These are phyloP conservation scores for Charina bottae DNA, from an alignment of 2,113 vertebrate genomes.

Conservation along the genomic window DNA sequence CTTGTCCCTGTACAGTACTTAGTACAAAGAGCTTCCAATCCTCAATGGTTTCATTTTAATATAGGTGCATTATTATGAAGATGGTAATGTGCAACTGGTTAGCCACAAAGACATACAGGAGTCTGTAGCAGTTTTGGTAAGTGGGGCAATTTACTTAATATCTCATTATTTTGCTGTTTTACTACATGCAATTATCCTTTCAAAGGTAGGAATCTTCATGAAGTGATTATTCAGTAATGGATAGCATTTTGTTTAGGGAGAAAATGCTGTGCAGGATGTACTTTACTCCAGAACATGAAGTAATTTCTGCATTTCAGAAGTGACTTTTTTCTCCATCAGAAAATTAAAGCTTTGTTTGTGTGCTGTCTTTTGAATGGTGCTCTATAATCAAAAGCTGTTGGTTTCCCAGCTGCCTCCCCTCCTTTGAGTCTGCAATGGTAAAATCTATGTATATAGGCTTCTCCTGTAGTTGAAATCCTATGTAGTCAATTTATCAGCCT, in stretches of 20 bases:
- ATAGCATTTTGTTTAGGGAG: not conserved
- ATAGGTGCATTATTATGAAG: slow-evolving; percentile 97
- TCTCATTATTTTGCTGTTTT: not conserved
- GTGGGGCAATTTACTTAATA: slow-evolving; percentile 62
- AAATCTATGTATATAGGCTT: not conserved
- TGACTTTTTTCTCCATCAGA: not conserved
- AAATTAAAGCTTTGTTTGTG: not conserved
- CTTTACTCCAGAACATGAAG: not conserved
- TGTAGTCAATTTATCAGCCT: not conserved
- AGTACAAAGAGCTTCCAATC: not conserved
- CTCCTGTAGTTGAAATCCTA: not conserved
- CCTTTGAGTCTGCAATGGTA: not conserved
- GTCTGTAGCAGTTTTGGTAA: slow-evolving; percentile 86
- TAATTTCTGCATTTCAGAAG: not conserved
- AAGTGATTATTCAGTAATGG: accelerated
- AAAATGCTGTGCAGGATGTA: accelerated
- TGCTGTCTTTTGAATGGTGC: too few relatives aligned
- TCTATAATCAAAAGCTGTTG: not conserved
- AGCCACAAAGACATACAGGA: slow-evolving; percentile 96
- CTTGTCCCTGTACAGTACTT: not conserved
- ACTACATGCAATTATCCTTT: not conserved
- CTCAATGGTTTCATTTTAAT: slow-evolving; percentile 5
- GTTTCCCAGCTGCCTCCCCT: not conserved
- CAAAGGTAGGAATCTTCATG: not conserved
- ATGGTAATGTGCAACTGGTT: slow-evolving; percentile 95